Conservation (phyloP, 2,888 invertebrate species). For the Trichogramma dendrolimi region DNA sequence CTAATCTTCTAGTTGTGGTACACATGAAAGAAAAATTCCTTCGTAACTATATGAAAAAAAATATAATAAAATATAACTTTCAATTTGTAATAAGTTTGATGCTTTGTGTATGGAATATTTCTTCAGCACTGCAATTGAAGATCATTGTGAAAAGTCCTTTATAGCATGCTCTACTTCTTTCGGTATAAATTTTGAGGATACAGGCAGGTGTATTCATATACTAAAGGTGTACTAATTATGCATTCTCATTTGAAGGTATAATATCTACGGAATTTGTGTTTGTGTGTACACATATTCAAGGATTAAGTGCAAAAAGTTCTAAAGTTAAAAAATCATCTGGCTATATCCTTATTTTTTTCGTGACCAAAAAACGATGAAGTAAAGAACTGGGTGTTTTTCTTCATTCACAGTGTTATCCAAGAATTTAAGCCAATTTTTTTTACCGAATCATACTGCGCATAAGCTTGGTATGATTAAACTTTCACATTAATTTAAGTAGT, state of each 20-base stretch:
- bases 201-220: conserved; percentile 23
- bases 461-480: background rate
- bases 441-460: background rate
- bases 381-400: conserved; percentile 21
- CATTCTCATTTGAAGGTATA: conserved; percentile 7
- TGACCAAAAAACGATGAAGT: conserved; percentile 11
- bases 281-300: conserved; percentile 24
- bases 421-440: conserved; percentile 14
- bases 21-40: too few relatives aligned
- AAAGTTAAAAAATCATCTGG: conserved; percentile 21
- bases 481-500: too few relatives aligned
- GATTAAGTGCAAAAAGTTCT: conserved; percentile 8
- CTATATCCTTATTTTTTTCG: conserved; percentile 21
- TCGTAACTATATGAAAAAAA: too few relatives aligned
- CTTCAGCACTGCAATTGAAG: too few relatives aligned
- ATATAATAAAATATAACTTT: too few relatives aligned
- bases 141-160: too few relatives aligned
- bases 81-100: too few relatives aligned
- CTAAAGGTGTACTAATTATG: conserved; percentile 10
- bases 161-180: too few relatives aligned
- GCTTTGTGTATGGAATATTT: too few relatives aligned
- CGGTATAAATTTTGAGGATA: conserved; percentile 15
- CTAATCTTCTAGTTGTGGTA: too few relatives aligned
- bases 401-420: conserved; percentile 20
- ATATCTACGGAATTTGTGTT: background rate